Evolutionary conservation across 2,113 vertebrate genomes (phyloP).

Genomic region (Xenopus borealis): DNA sequence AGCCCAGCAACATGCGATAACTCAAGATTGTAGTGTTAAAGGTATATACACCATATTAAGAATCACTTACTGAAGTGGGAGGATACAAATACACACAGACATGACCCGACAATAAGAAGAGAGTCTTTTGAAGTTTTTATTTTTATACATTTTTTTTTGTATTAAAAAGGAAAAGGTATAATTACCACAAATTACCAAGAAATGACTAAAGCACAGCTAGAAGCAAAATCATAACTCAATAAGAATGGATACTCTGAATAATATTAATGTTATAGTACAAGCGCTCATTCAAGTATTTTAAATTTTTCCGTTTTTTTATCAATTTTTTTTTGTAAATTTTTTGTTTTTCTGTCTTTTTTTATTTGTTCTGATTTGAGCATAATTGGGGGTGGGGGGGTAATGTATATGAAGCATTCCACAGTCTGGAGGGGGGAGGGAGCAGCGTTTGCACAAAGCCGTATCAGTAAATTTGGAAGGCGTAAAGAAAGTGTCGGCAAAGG

Average conservation of each 20-base stretch:
- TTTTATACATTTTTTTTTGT: conserved; percentile 96
- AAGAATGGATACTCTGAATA: conserved; percentile 95
- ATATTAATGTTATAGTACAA: conserved; percentile 99
- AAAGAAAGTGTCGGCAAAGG: conserved; percentile 1
- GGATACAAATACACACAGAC: too few relatives aligned
- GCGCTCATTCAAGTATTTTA: conserved; percentile 99
- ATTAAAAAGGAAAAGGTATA: conserved; percentile 96
- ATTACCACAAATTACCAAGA: conserved; percentile 99
- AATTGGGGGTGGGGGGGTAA: conserved; percentile 69
- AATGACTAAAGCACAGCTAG: conserved; percentile 89
- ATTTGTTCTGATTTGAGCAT: conserved; percentile 75
- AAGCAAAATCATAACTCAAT: conserved; percentile 97
- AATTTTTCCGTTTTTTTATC: conserved; percentile 71
- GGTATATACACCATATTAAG: too few relatives aligned
- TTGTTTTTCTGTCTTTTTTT: conserved; percentile 42
- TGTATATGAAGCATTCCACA: conserved; percentile 75
- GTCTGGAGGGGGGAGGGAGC: conserved; percentile 54
- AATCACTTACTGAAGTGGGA: too few relatives aligned
- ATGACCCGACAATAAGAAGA: too few relatives aligned
- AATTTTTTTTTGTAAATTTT: conserved; percentile 61
- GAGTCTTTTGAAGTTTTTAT: conserved; percentile 81
- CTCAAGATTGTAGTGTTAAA: too few relatives aligned
- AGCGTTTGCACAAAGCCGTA: conserved; percentile 26
- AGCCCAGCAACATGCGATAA: too few relatives aligned
- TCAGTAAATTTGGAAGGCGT: background rate